Evolutionary conservation across 2,888 invertebrate genomes (phyloP), one percentile per base, ranked within the genome.

Genomic region (Ochlodes sylvanus): DNA sequence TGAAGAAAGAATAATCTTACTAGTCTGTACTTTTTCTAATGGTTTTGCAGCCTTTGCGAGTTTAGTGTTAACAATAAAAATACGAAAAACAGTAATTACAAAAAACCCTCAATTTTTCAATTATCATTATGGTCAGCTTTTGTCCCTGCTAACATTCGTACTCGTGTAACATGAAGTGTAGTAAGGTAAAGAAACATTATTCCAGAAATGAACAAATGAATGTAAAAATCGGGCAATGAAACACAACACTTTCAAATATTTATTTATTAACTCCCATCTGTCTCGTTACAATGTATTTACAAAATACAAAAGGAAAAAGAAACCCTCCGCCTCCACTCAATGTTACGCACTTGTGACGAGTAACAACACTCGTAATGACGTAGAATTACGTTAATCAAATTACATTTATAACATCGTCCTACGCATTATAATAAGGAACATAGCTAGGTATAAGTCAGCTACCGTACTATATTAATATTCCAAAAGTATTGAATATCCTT

Each of bases 201-300:
- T 9, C 38, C 38, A 38, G 38, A 38, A 38, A 38, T 38, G 0
- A 38, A 12, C 38, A 38, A n/a, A n/a, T n/a, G n/a, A n/a, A n/a
- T n/a, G 38, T 38, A 38, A 38, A 27, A 38, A 12, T 10, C 10
- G 38, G 10, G 12, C 7, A 65, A 65, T 65, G 27, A 65, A 65
- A 65, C 65, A 41, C 65, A 38, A 50, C 21, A 21, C 15, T 68
- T 76, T 72, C 70, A 42, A 73, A 71, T 73, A 63, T 63, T 72
- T 66, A 69, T 92, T 92, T 89, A 91, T 89, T 91, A 86, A 84
- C 82, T 84, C 85, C 86, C 81, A 75, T 82, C 80, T 84, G 80
- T 83, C 81, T 83, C 84, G 74, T 84, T 87, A 89, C 85, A 87
- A 83, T 89, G 78, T 92, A 92, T 93, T 86, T 92, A 93, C 92